A percentile compares a stretch with the other conserved stretches of the same genome.
phyloP scores from a whole-genome alignment of 2,113 vertebrate genomes.

The Callocephalon fimbriatum region DNA sequence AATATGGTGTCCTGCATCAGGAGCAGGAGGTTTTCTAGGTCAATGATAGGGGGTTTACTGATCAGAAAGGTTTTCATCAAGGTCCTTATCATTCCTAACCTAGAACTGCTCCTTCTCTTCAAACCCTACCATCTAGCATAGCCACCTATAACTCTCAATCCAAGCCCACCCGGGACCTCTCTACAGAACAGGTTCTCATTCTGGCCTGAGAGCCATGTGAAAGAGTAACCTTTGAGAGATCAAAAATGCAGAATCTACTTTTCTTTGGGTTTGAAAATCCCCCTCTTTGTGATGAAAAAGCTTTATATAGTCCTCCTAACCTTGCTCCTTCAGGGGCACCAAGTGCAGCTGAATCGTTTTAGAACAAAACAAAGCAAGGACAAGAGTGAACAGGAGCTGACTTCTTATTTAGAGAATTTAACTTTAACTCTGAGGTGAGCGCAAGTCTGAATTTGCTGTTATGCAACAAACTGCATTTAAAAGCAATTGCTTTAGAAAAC shows the following conservation, averaged over 20 bases:
- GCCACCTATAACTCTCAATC: neutral
- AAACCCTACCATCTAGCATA: neutral
- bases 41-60: neutral
- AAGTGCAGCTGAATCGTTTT: neutral
- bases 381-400: neutral
- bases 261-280: neutral
- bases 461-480: constrained; percentile 52
- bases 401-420: constrained; percentile 43
- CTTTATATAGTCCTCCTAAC: neutral
- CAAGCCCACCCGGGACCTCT: neutral
- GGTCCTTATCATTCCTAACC: neutral
- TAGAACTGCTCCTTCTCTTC: neutral
- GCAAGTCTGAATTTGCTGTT: constrained; percentile 43
- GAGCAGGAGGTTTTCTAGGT: neutral
- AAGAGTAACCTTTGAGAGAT: neutral
- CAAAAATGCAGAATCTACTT: neutral
- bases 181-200: neutral
- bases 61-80: neutral
- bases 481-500: constrained; percentile 62
- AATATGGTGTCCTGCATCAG: neutral
- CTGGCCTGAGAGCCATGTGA: neutral
- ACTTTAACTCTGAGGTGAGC: constrained; percentile 34
- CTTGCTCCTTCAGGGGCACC: neutral
- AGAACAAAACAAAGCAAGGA: neutral
- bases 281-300: neutral